Base-by-base conservation (phyloP, 2,888 invertebrate genomes). In the Pyrrhosoma nymphula region DNA sequence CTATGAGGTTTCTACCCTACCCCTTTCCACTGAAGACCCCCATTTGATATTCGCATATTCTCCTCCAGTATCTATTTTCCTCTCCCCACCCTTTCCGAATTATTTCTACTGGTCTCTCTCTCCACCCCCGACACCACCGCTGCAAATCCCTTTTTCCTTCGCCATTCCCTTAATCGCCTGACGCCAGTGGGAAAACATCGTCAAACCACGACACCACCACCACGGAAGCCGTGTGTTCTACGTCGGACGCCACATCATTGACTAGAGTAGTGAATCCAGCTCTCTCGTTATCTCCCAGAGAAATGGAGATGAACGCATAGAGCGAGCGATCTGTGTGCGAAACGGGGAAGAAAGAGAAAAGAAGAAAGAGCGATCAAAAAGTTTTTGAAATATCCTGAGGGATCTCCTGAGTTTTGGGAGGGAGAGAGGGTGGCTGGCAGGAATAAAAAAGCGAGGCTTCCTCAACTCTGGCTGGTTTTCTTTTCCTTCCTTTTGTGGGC, bases 381-480 rank as follows among this genome's bases (percentile, higher is more conserved):
- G 82, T 82, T 82, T 82, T 60, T 82, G 0, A 35, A 82, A 35
- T 82, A 82, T 82, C 82, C 82, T 82, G 89, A 89, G 89, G 89
- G 89, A 55, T 82, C 82, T 26, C 47, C n/a, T 0, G 82, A 82
- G 89, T n/a, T 0, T 60, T 47, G 55, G 26, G 89, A 26, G 18
- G 69, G 47, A 47, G 35, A 12, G 60, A 60, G 60, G 60, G 60
- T 60, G 60, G 20, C 20, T 82, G 12, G 82, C 82, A 82, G 18
- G 82, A 93, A 93, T 93, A 93, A 93, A 93, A 93, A 69, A 93
- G 69, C 93, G 93, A 39, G 63, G 35, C 69, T 93, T 93, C 93
- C 69, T 69, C 91, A 60, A 91, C 82, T 35, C 30, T 63, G 60
- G 60, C n/a, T 35, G 12, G 4, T n/a, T 60, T 35, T n/a, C 63